Percentiles rank a stretch among this genome's conserved stretches.
Conservation (phyloP, 2,113 vertebrate genomes). For the Rousettus leschenaultii region DNA sequence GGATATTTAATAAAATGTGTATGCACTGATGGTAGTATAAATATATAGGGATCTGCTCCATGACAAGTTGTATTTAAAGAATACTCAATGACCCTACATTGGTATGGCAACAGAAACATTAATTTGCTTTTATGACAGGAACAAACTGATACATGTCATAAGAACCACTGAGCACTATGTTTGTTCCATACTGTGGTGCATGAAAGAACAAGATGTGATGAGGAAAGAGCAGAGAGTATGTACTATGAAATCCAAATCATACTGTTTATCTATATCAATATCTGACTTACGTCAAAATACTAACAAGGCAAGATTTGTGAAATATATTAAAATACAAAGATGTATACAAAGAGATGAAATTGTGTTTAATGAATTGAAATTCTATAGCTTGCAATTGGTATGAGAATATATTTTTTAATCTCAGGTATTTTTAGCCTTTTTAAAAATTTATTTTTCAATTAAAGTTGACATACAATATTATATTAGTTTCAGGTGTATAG, state of each 20-base stretch:
- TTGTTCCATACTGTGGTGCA: too few species aligned
- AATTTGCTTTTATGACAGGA: neutral
- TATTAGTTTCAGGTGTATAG: too few species aligned
- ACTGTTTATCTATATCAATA: neutral
- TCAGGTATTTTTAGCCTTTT: neutral
- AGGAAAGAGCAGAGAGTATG: neutral
- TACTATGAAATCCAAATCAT: neutral
- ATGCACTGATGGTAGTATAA: too few species aligned
- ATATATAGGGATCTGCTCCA: too few species aligned
- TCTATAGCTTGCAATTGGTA: neutral
- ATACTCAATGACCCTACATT: too few species aligned
- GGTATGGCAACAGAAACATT: neutral
- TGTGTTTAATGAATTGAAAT: neutral
- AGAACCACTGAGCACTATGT: neutral
- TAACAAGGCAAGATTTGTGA: neutral
- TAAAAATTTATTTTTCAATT: neutral
- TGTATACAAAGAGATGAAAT: neutral
- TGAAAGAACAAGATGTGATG: too few species aligned
- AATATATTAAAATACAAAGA: neutral
- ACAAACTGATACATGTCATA: neutral
- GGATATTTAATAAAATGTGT: too few species aligned
- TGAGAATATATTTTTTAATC: neutral
- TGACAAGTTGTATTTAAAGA: too few species aligned
- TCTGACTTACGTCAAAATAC: neutral
- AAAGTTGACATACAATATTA: too few species aligned